Evolutionary conservation across 2,888 invertebrate species (phyloP).

Genomic region (Lasioglossum zephyrum): DNA sequence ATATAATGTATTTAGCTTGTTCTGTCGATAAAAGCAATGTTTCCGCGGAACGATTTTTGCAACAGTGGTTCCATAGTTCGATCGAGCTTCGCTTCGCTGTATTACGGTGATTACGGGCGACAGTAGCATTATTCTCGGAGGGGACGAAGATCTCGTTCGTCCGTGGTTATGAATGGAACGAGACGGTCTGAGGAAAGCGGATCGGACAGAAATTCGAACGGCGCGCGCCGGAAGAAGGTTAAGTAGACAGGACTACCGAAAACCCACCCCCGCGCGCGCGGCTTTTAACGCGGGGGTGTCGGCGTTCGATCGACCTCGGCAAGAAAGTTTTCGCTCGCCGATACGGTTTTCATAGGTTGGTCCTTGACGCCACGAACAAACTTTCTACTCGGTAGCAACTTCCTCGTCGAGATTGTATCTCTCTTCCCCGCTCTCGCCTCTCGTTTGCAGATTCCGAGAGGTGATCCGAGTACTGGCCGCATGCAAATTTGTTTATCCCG

Average conservation of each 20-base stretch:
- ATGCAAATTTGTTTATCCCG: background rate
- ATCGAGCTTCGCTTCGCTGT: background rate
- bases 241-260: constrained; percentile 24
- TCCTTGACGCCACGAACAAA: background rate
- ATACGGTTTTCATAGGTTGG: background rate
- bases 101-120: background rate
- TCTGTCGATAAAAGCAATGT: too few relatives aligned
- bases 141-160: constrained; percentile 51
- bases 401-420: background rate
- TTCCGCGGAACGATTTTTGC: too few relatives aligned
- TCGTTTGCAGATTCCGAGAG: background rate
- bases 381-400: background rate
- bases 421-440: too few relatives aligned
- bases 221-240: constrained; percentile 30
- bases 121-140: background rate
- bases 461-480: background rate
- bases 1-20: too few relatives aligned
- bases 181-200: constrained; percentile 38
- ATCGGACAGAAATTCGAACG: constrained; percentile 29
- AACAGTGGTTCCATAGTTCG: background rate
- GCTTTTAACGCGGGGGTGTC: background rate
- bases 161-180: constrained; percentile 51
- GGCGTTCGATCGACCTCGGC: background rate
- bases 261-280: background rate
- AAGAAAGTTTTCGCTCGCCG: background rate